These are phyloP conservation scores for Charadrius vociferus DNA, from an alignment of 2,113 vertebrate species.

Conservation along the genomic window DNA sequence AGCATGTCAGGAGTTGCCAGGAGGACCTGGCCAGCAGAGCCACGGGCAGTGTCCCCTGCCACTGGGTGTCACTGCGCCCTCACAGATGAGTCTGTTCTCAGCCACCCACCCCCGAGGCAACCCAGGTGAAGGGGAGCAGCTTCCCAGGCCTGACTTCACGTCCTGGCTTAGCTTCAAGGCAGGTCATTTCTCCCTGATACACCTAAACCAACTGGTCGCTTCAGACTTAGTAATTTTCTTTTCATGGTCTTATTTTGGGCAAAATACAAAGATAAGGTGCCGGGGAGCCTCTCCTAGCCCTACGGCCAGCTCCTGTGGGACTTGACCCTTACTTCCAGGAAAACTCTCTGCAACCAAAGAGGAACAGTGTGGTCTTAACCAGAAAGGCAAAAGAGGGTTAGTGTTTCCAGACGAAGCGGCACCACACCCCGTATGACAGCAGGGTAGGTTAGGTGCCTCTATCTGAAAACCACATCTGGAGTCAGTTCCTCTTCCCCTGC, in stretches of 20 bases:
- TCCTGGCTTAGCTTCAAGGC: background rate
- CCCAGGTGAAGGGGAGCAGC: background rate
- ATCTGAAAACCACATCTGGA: background rate
- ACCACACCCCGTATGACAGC: background rate
- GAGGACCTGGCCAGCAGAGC: background rate
- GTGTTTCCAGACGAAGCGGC: background rate
- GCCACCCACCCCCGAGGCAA: background rate
- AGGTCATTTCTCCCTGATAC: rapidly evolving
- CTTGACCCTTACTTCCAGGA: background rate
- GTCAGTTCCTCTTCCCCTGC: background rate
- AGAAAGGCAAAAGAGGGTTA: background rate
- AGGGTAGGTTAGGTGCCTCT: background rate
- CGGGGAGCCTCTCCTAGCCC: background rate
- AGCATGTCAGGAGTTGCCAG: background rate
- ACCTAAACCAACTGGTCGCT: background rate
- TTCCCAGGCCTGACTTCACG: background rate
- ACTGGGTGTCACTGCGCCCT: background rate
- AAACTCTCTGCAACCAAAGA: background rate
- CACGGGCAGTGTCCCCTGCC: background rate
- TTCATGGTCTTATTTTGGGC: background rate
- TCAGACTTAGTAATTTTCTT: background rate
- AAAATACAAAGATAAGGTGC: background rate
- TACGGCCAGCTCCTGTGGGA: background rate
- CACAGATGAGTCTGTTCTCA: background rate
- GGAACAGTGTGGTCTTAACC: background rate